These are phyloP conservation scores for Tetranychus truncatus DNA, from an alignment of 2,888 invertebrate species.

Conservation along the genomic window DNA sequence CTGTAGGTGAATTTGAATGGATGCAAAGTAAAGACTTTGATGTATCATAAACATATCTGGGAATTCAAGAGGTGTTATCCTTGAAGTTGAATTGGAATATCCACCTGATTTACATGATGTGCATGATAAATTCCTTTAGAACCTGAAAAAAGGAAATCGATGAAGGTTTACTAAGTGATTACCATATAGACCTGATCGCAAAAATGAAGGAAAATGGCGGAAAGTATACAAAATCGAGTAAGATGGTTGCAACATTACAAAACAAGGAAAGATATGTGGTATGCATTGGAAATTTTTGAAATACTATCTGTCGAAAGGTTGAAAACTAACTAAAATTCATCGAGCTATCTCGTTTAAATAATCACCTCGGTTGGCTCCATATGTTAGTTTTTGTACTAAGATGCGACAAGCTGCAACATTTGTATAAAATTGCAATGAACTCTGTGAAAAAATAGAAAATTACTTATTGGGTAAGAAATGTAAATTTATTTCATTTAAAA, in stretches of 20 bases:
- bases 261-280: conserved; percentile 19
- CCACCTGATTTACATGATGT: conserved; percentile 16
- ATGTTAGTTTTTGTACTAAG: conserved; percentile 25
- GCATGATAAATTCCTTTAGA: conserved; percentile 22
- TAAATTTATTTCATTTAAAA: too few species aligned
- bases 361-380: conserved; percentile 25
- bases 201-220: not conserved
- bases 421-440: too few species aligned
- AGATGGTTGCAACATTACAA: conserved; percentile 19
- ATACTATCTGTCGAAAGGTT: not conserved
- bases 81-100: conserved; percentile 22
- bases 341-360: not conserved
- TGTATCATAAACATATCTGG: not conserved
- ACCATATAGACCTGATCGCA: not conserved
- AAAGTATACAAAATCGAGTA: not conserved
- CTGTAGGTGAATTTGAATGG: conserved; percentile 18
- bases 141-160: conserved; percentile 19
- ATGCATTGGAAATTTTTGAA: not conserved
- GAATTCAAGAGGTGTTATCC: conserved; percentile 12
- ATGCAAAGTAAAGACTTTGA: not conserved
- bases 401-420: conserved; percentile 27
- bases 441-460: too few species aligned
- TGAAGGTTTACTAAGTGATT: not conserved
- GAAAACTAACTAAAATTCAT: not conserved
- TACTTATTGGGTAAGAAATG: too few species aligned